Conservation (phyloP, 1,140 invertebrate genomes). For the Macrosteles quadrilineatus region DNA sequence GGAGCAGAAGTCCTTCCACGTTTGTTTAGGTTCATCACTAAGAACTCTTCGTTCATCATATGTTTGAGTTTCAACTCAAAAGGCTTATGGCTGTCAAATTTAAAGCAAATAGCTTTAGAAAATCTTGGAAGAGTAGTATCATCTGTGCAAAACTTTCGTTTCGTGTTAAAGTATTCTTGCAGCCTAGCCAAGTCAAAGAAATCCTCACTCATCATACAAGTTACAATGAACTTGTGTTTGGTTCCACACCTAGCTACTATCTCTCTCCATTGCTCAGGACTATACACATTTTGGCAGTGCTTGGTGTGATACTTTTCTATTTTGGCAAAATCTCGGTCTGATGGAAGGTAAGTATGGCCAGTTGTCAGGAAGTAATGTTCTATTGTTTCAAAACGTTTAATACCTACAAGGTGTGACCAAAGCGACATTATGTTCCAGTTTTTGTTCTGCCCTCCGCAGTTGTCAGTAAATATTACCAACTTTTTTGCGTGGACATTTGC, state of each 20-base stretch:
- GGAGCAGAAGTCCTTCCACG: constrained; percentile 6
- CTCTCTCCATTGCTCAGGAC: not conserved
- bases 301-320: not conserved
- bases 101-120: constrained; percentile 13
- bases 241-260: not conserved
- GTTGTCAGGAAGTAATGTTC: constrained; percentile 3
- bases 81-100: not conserved
- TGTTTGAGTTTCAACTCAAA: not conserved
- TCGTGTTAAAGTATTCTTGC: not conserved
- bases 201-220: not conserved
- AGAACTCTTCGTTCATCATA: not conserved
- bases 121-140: not conserved
- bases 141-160: not conserved
- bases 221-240: constrained; percentile 4
- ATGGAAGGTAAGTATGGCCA: constrained; percentile 1
- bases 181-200: not conserved
- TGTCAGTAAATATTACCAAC: not conserved
- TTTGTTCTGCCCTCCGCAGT: constrained; percentile 12
- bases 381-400: not conserved
- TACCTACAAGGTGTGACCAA: not conserved
- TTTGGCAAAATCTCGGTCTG: not conserved
- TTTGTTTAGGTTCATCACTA: not conserved
- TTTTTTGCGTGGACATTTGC: constrained; percentile 4
- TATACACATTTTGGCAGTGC: not conserved
- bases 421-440: constrained; percentile 7